These are phyloP conservation scores for Myxocyprinus asiaticus DNA, from an alignment of 2,113 vertebrate genomes.

Conservation along the genomic window DNA sequence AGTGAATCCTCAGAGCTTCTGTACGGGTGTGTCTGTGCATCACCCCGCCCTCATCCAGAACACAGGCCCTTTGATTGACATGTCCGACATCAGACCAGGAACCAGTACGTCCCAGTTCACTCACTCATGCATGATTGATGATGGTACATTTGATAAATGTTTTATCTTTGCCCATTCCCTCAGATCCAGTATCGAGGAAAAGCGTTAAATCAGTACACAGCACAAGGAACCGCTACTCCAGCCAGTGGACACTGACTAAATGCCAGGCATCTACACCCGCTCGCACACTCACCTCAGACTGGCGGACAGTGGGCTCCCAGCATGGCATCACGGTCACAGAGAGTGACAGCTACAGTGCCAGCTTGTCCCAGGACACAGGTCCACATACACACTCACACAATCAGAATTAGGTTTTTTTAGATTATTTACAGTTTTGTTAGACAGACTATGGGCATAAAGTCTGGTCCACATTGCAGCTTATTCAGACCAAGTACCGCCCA, in stretches of 20 bases:
- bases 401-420: background rate
- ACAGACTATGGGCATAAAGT: too few relatives aligned
- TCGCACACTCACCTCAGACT: slow-evolving; percentile 94
- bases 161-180: background rate
- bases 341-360: slow-evolving; percentile 98
- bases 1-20: slow-evolving; percentile 97
- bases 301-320: slow-evolving; percentile 95
- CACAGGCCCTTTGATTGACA: slow-evolving; percentile 96
- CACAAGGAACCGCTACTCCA: slow-evolving; percentile 95
- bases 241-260: slow-evolving; percentile 98
- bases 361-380: slow-evolving; percentile 98
- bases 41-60: slow-evolving; percentile 97
- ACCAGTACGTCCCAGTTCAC: slow-evolving; percentile 83
- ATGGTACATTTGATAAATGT: too few relatives aligned
- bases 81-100: slow-evolving; percentile 97
- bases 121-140: too few relatives aligned
- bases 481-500: too few relatives aligned
- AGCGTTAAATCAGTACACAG: slow-evolving; percentile 94
- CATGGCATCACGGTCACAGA: slow-evolving; percentile 96
- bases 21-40: slow-evolving; percentile 93
- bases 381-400: background rate
- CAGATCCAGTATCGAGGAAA: slow-evolving; percentile 95
- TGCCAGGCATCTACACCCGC: slow-evolving; percentile 95
- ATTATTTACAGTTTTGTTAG: background rate
- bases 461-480: too few relatives aligned